phyloP scores from a whole-genome alignment of 2,797 vertebrate genomes.

The Phoebastria nigripes region DNA sequence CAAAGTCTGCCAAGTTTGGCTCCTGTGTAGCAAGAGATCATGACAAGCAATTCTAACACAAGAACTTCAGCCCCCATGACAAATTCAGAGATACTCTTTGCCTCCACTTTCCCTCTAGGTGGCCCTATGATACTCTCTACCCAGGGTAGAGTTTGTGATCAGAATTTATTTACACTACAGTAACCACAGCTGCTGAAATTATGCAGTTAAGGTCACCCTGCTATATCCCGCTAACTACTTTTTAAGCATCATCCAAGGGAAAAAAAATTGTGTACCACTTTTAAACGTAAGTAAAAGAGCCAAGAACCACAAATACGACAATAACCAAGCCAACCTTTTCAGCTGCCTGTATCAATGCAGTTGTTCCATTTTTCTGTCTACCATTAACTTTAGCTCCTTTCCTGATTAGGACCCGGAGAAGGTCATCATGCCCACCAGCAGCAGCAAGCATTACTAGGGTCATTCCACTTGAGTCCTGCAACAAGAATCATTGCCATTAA shows the following conservation, averaged over 20 bases:
- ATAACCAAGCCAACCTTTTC: conserved; percentile 84
- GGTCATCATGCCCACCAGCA: conserved; percentile 93
- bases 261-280: not conserved
- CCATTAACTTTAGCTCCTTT: conserved; percentile 92
- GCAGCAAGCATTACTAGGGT: conserved; percentile 94
- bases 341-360: conserved; percentile 93
- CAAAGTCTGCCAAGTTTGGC: not conserved
- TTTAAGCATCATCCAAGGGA: not conserved
- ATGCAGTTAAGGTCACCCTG: not conserved
- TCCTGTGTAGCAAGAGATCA: not conserved
- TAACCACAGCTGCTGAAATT: not conserved
- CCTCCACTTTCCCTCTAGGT: not conserved
- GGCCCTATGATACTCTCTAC: not conserved
- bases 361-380: conserved; percentile 93
- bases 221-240: not conserved
- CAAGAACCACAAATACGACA: not conserved
- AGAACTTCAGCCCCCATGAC: not conserved
- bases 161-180: not conserved
- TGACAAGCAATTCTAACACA: not conserved
- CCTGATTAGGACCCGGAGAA: conserved; percentile 89
- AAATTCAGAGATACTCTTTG: not conserved
- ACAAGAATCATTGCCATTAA: not conserved
- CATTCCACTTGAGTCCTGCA: conserved; percentile 94
- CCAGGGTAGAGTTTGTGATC: not conserved
- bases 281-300: not conserved